These are phyloP conservation scores for Nipponia nippon DNA, from an alignment of 2,113 vertebrate genomes.

Conservation along the genomic window DNA sequence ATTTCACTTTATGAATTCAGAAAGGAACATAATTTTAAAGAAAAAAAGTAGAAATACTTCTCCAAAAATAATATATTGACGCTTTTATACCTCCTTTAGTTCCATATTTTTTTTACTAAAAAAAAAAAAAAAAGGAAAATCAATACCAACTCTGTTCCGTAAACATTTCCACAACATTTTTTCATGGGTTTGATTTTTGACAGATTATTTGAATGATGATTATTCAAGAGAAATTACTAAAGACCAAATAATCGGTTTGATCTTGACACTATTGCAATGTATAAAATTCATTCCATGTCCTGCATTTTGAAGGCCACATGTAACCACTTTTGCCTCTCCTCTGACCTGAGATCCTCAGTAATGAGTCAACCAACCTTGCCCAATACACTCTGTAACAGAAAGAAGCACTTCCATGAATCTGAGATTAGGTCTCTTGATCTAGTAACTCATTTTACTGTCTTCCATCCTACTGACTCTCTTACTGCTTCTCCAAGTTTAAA, in stretches of 20 bases:
- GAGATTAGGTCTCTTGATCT: not conserved
- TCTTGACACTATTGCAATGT: not conserved
- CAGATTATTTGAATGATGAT: not conserved
- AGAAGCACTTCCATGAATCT: not conserved
- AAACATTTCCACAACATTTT: not conserved
- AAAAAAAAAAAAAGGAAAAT: not conserved
- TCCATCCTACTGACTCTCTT: not conserved
- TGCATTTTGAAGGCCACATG: not conserved
- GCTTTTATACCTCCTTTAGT: not conserved
- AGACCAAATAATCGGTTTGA: not conserved
- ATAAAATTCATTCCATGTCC: not conserved
- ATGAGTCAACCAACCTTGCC: not conserved
- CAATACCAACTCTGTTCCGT: not conserved
- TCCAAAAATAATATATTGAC: not conserved
- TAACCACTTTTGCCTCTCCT: not conserved
- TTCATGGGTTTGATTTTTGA: not conserved
- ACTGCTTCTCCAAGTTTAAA: not conserved
- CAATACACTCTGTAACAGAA: not conserved
- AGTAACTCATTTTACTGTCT: not conserved
- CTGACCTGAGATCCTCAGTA: not conserved
- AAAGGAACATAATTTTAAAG: not conserved
- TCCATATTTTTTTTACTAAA: not conserved
- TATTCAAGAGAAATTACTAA: not conserved
- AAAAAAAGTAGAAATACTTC: not conserved
- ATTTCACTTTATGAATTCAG: not conserved